These are phyloP conservation scores for Fabriciana adippe DNA, from an alignment of 2,888 invertebrate genomes.

Conservation along the genomic window DNA sequence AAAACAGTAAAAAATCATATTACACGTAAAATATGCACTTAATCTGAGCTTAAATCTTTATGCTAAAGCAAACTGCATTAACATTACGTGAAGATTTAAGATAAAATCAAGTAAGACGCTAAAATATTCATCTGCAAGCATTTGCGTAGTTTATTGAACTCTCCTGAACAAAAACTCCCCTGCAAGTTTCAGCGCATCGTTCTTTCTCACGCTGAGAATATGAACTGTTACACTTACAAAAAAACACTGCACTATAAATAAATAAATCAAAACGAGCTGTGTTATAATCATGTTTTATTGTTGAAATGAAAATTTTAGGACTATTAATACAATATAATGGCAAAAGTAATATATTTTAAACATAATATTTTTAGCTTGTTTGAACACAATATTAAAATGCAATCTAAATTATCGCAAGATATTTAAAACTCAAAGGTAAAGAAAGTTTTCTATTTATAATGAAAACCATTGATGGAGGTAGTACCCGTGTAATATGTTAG, in stretches of 20 bases:
- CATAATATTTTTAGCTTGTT: no score
- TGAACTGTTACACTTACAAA: constrained; percentile 75
- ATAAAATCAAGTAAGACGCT: constrained; percentile 41
- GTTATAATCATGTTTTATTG: background rate
- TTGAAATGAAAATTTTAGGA: background rate
- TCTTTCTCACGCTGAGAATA: constrained; percentile 67
- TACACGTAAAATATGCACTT: no score
- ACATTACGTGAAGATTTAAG: background rate
- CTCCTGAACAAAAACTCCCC: constrained; percentile 77
- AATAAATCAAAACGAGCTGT: background rate
- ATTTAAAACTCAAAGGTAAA: no score
- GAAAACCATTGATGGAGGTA: no score
- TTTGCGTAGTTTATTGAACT: constrained; percentile 73
- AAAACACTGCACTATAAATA: constrained; percentile 45
- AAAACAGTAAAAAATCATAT: no score
- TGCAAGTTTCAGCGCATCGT: constrained; percentile 63
- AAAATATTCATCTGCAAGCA: constrained; percentile 45
- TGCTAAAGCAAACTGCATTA: background rate
- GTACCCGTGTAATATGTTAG: no score
- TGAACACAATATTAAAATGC: no score
- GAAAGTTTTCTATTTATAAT: no score
- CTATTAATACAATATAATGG: no score
- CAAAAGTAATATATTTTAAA: no score
- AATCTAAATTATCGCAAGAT: no score
- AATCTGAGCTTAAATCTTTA: no score